Evolutionary conservation across 1,140 invertebrate species (phyloP), one percentile per base, ranked within the genome.

Genomic region (Mactra quadrangularis): DNA sequence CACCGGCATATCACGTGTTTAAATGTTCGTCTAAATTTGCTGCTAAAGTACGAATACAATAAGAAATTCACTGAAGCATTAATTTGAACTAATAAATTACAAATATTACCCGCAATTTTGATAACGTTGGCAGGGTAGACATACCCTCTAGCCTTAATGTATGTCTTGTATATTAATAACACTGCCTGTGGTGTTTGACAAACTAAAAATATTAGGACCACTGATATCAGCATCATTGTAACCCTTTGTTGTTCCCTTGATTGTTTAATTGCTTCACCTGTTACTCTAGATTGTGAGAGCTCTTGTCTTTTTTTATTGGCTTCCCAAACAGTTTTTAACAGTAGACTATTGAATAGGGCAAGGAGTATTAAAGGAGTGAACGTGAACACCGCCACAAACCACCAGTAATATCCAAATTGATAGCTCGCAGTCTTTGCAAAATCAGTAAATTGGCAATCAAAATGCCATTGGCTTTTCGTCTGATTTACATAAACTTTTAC

Each of bases 31-130:
- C 96, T 93, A 93, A 96, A 97, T 86, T 96, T 96, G 88, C 96
- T 95, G 84, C 96, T 96, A 86, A 97, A 94, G 31, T 95, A 95
- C 79, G 96, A 96, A 91, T 97, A 97, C 45, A 97, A 92, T 62
- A 97, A 93, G 92, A 97, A 97, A 92, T 97, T 97, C 1, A 95
- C 94, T 0, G 94, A 93, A 1, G 96, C 95, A 92, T 96, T 96
- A 45, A 96, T 92, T 38, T 95, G 94, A 9, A 95, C 93, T 25
- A 97, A 92, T 27, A 96, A 93, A 91, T 97, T 97, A 90, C 95
- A 96, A 31, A 96, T 94, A 92, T 96, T 96, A 11, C 95, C 95
- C 1, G 96, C 90, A 55, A 94, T 95, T 76, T 88, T 87, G 1
- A 94, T 84, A 4, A 93, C 84, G 62, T 92, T 87, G 19, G 89